Conservation (phyloP, 2,797 vertebrate species). For the Choloepus didactylus region DNA sequence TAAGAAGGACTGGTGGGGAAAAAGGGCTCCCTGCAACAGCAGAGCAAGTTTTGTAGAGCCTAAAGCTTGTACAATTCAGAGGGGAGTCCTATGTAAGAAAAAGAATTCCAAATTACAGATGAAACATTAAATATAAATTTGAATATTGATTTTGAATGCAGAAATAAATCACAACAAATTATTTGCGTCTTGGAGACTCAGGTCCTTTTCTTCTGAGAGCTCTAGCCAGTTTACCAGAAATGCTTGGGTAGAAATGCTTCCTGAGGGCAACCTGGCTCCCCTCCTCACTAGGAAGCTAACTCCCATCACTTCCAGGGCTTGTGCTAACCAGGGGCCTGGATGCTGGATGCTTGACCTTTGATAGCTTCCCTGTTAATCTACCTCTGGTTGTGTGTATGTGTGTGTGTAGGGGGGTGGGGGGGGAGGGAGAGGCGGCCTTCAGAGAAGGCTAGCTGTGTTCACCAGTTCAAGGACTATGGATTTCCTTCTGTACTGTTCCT, state of each 20-base stretch:
- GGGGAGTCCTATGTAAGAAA: not conserved
- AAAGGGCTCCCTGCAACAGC: not conserved
- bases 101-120: not conserved
- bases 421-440: not conserved
- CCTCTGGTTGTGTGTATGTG: not conserved
- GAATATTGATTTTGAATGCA: constrained; percentile 29
- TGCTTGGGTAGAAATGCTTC: not conserved
- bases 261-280: not conserved
- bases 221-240: not conserved
- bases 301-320: not conserved
- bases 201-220: not conserved
- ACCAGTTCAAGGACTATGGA: not conserved
- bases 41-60: not conserved
- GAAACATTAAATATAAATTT: not conserved
- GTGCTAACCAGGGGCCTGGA: not conserved
- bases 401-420: no score
- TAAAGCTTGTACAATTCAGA: not conserved
- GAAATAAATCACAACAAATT: not conserved
- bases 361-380: not conserved
- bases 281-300: not conserved
- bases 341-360: not conserved
- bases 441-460: not conserved
- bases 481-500: not conserved
- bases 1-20: not conserved
- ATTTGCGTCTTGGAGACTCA: not conserved